Conservation (phyloP, 2,797 vertebrate species). For the Karalla daura region DNA sequence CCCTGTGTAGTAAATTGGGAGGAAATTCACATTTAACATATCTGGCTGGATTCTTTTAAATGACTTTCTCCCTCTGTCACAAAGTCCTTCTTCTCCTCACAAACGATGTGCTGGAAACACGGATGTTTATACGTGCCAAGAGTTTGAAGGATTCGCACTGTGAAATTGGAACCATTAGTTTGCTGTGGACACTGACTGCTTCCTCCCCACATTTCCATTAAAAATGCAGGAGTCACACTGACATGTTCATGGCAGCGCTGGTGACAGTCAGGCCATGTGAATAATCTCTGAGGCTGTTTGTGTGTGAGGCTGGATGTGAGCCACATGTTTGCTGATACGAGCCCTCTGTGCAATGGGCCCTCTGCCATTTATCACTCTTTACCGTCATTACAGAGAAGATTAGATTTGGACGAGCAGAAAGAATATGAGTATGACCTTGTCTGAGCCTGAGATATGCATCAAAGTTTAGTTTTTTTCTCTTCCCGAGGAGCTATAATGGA, state of each 20-base stretch:
- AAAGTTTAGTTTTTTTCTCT: conserved; percentile 15
- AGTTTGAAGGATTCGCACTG: conserved; percentile 38
- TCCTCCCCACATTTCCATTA: conserved; percentile 62
- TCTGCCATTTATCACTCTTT: conserved; percentile 60
- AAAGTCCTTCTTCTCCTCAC: background rate
- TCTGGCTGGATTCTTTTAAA: conserved; percentile 14
- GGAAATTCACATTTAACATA: conserved; percentile 18
- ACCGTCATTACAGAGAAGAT: conserved; percentile 57
- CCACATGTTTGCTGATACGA: conserved; percentile 58
- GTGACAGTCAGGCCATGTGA: conserved; percentile 43
- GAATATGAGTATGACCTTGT: conserved; percentile 64
- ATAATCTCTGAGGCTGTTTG: conserved; percentile 39
- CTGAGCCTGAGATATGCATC: conserved; percentile 15
- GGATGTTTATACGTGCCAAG: conserved; percentile 21
- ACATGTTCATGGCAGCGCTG: conserved; percentile 33
- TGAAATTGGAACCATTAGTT: conserved; percentile 62
- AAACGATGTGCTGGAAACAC: conserved; percentile 17
- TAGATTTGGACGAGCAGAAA: conserved; percentile 51
- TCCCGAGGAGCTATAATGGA: conserved; percentile 15
- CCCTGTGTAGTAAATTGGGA: background rate
- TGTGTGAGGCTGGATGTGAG: conserved; percentile 55
- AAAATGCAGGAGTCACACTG: conserved; percentile 64
- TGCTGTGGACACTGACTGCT: conserved; percentile 49
- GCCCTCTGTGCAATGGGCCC: conserved; percentile 39
- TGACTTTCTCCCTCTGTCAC: background rate